Evolutionary conservation across 2,113 vertebrate species (phyloP).

Genomic region (Girardinichthys multiradiatus): DNA sequence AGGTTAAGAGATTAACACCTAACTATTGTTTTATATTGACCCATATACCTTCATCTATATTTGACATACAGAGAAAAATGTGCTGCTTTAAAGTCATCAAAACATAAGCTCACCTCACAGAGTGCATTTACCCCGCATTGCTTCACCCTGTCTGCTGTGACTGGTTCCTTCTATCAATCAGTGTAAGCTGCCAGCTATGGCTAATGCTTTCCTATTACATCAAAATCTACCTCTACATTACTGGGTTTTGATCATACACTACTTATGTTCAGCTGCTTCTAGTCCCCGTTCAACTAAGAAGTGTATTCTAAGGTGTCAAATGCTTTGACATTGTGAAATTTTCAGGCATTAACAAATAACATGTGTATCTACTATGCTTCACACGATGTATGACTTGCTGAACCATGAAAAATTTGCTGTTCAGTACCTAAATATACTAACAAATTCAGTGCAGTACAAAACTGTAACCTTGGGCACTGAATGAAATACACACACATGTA

Average conservation of each 20-base stretch:
- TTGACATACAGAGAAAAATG: conserved; percentile 24
- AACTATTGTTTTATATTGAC: conserved; percentile 38
- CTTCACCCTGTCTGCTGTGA: conserved; percentile 51
- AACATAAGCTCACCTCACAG: conserved; percentile 50
- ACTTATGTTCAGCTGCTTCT: conserved; percentile 30
- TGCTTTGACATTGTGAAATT: conserved; percentile 34
- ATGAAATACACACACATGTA: conserved; percentile 20
- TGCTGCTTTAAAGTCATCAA: conserved; percentile 42
- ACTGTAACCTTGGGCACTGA: conserved; percentile 35
- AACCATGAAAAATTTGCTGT: conserved; percentile 14
- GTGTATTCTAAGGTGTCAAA: conserved; percentile 9
- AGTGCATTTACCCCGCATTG: conserved; percentile 56
- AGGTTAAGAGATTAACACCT: conserved; percentile 37
- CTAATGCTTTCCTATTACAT: conserved; percentile 70
- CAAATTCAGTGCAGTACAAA: conserved; percentile 4
- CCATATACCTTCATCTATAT: conserved; percentile 8
- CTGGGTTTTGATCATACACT: conserved; percentile 38
- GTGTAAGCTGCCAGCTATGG: conserved; percentile 61
- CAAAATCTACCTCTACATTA: conserved; percentile 61
- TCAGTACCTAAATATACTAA: conserved; percentile 22
- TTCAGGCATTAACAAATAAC: conserved; percentile 14
- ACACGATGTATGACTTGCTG: conserved; percentile 13
- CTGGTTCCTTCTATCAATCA: conserved; percentile 62
- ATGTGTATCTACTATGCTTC: conserved; percentile 4
- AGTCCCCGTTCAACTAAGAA: conserved; percentile 15